These are phyloP conservation scores for Hippocampus abdominalis DNA, from an alignment of 2,113 vertebrate genomes.

Conservation along the genomic window DNA sequence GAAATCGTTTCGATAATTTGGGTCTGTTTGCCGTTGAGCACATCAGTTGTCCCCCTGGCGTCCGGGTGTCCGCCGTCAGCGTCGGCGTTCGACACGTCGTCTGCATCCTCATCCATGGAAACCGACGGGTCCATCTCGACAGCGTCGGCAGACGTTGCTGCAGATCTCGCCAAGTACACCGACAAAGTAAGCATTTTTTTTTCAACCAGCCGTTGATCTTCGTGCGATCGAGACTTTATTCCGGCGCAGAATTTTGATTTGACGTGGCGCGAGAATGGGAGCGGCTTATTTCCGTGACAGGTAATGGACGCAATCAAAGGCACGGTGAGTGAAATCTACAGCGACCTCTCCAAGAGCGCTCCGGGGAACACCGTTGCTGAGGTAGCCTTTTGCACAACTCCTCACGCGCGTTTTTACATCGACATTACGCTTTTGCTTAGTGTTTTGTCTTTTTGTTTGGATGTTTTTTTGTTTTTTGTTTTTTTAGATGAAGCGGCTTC, in stretches of 20 bases:
- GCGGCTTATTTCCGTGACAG: conserved; percentile 62
- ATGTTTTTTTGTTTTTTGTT: conserved; percentile 1
- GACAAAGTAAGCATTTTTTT: conserved; percentile 82
- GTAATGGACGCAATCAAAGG: conserved; percentile 99
- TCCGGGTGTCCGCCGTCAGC: conserved; percentile 81
- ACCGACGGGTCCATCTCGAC: conserved; percentile 88
- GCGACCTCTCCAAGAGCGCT: conserved; percentile 90
- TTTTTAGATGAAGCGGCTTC: conserved; percentile 87
- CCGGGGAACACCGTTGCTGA: conserved; percentile 94
- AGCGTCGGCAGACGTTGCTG: conserved; percentile 91
- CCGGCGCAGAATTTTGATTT: not conserved
- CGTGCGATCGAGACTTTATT: not conserved
- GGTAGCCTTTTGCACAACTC: conserved; percentile 64
- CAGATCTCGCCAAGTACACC: conserved; percentile 96
- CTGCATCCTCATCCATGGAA: conserved; percentile 69
- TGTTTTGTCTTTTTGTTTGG: not conserved
- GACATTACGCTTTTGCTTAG: not conserved
- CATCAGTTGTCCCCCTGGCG: conserved; percentile 88
- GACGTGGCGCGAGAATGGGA: conserved; percentile 15
- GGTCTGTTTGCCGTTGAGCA: conserved; percentile 70
- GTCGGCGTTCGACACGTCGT: conserved; percentile 73
- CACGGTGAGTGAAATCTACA: conserved; percentile 96
- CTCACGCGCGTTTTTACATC: not conserved
- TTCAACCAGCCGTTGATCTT: not conserved
- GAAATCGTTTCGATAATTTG: not conserved